A percentile compares a stretch with the other conserved stretches of the same genome.
These are phyloP conservation scores for Heliopora coerulea DNA, from an alignment of 92 coral and sea anemone species.

Conservation along the genomic window DNA sequence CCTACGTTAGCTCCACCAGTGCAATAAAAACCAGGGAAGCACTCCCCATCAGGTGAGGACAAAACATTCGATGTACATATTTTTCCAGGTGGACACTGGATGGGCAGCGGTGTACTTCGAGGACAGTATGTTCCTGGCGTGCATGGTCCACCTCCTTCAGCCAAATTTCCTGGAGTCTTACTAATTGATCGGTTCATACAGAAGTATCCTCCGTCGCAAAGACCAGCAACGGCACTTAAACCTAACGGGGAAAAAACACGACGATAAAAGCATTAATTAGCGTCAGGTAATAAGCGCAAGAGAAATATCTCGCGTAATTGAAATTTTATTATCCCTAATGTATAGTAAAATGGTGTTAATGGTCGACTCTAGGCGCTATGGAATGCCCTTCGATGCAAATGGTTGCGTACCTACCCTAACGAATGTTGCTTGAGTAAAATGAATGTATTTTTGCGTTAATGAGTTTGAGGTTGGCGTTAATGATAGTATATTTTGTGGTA, in stretches of 20 bases:
- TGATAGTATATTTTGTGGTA: no score
- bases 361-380: no score
- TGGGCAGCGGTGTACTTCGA: constrained; percentile 68
- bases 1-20: constrained; percentile 60
- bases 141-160: constrained; percentile 83
- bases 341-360: no score
- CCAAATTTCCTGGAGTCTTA: constrained; percentile 58
- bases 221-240: constrained; percentile 69
- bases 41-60: constrained; percentile 68
- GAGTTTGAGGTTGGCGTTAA: no score
- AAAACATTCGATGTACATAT: constrained; percentile 67
- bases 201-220: constrained; percentile 78
- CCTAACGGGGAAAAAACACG: constrained; percentile 45
- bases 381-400: no score
- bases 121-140: constrained; percentile 84
- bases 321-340: no score
- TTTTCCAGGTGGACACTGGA: constrained; percentile 67
- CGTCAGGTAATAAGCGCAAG: no score
- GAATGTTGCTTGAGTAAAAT: no score
- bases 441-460: no score
- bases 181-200: constrained; percentile 78
- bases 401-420: no score
- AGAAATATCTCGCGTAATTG: no score
- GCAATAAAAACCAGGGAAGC: constrained; percentile 88
- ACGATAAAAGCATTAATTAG: neutral